phyloP scores from a whole-genome alignment of 2,797 vertebrate genomes.

The Phrynocephalus vlangalii region DNA sequence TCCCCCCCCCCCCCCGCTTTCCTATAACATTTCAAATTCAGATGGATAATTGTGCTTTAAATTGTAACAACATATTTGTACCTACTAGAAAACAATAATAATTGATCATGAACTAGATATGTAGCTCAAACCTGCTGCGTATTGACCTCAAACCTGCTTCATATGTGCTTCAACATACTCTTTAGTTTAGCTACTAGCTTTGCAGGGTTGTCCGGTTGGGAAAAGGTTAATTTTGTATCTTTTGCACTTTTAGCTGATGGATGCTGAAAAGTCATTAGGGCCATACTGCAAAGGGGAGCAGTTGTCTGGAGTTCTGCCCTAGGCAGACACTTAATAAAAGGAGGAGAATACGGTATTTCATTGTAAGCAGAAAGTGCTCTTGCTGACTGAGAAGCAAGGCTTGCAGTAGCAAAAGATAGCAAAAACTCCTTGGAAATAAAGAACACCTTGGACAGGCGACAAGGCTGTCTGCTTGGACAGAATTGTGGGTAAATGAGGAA shows the following conservation, averaged over 20 bases:
- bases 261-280: constrained; percentile 20
- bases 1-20: not conserved
- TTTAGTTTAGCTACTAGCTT: not conserved
- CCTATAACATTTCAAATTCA: not conserved
- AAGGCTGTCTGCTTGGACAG: not conserved
- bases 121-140: not conserved
- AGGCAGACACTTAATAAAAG: constrained; percentile 29
- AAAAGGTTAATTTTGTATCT: constrained; percentile 5
- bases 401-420: not conserved
- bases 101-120: not conserved
- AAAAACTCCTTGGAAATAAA: not conserved
- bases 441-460: constrained; percentile 10
- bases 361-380: constrained; percentile 30
- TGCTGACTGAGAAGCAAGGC: constrained; percentile 5
- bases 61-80: not conserved
- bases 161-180: not conserved
- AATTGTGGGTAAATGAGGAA: not conserved
- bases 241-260: constrained; percentile 1
- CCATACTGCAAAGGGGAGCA: constrained; percentile 1
- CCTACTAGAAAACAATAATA: not conserved
- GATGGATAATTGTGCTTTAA: not conserved
- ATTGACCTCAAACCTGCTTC: not conserved
- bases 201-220: not conserved
- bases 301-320: constrained; percentile 22
- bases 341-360: constrained; percentile 14